Evolutionary conservation across 1,140 invertebrate species (phyloP).

Genomic region (Neodiprion pinetum): DNA sequence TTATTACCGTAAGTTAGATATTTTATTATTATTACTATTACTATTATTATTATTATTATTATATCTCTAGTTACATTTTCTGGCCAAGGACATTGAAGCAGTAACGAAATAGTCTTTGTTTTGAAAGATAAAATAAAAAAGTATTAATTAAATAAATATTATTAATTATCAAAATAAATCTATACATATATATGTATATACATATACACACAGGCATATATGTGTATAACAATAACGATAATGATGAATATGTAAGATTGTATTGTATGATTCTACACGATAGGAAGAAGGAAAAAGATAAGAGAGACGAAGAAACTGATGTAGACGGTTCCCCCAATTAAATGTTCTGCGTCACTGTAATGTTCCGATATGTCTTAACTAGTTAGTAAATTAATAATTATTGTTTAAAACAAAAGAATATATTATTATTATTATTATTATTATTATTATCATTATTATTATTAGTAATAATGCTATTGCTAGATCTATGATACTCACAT

Average conservation of each 20-base stretch:
- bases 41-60: slow-evolving; percentile 21
- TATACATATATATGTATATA: background rate
- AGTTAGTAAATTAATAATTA: slow-evolving; percentile 40
- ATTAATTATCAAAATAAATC: background rate
- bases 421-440: slow-evolving; percentile 38
- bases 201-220: no score
- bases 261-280: background rate
- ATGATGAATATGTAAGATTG: background rate
- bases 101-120: background rate
- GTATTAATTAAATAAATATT: background rate
- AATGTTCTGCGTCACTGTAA: slow-evolving; percentile 44
- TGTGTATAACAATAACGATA: background rate
- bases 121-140: background rate
- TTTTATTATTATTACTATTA: slow-evolving; percentile 23
- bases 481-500: slow-evolving; percentile 28
- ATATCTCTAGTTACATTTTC: slow-evolving; percentile 23
- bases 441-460: slow-evolving; percentile 41
- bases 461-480: slow-evolving; percentile 31
- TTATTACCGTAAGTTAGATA: slow-evolving; percentile 14
- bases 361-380: slow-evolving; percentile 48
- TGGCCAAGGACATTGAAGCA: background rate
- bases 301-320: slow-evolving; percentile 25
- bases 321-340: slow-evolving; percentile 32
- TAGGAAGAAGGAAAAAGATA: background rate
- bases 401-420: slow-evolving; percentile 32